phyloP scores from a whole-genome alignment of 30 jellyfish, hydroid and myxozoan genomes.

The Cassiopea andromeda region DNA sequence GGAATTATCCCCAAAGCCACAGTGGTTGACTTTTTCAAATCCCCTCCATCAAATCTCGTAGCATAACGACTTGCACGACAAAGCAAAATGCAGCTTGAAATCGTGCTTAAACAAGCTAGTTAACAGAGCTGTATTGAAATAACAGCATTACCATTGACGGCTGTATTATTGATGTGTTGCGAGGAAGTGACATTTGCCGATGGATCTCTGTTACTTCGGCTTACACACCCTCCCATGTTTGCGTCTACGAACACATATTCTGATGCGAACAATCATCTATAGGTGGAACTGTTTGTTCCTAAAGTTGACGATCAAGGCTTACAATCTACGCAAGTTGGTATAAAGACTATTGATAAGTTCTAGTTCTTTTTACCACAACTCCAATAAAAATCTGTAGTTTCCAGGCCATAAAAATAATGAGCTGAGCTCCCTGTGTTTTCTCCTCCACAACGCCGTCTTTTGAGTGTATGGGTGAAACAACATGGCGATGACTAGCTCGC shows the following conservation, averaged over 20 bases:
- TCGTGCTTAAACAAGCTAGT: background rate
- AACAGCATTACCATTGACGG: slow-evolving; percentile 54
- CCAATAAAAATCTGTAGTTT: background rate
- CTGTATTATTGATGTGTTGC: slow-evolving; percentile 43
- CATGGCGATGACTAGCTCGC: background rate
- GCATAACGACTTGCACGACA: background rate
- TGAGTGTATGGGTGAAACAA: background rate
- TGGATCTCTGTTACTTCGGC: slow-evolving; percentile 78
- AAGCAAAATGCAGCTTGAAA: background rate
- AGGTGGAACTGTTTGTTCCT: background rate
- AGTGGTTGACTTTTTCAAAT: background rate
- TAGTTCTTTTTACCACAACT: background rate
- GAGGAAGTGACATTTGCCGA: slow-evolving; percentile 70
- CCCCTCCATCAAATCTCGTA: background rate
- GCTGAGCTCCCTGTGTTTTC: background rate
- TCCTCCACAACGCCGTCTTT: background rate
- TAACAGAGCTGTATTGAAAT: too few species aligned
- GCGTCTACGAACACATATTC: background rate
- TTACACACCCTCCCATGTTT: slow-evolving; percentile 91
- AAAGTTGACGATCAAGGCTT: background rate
- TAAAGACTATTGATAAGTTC: background rate
- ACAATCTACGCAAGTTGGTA: background rate
- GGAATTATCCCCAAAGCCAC: background rate
- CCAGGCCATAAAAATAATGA: background rate
- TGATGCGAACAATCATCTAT: background rate